Percentiles rank a stretch among this genome's conserved stretches.
Conservation (phyloP, 2,113 vertebrate species). For the Leucopsar rothschildi region DNA sequence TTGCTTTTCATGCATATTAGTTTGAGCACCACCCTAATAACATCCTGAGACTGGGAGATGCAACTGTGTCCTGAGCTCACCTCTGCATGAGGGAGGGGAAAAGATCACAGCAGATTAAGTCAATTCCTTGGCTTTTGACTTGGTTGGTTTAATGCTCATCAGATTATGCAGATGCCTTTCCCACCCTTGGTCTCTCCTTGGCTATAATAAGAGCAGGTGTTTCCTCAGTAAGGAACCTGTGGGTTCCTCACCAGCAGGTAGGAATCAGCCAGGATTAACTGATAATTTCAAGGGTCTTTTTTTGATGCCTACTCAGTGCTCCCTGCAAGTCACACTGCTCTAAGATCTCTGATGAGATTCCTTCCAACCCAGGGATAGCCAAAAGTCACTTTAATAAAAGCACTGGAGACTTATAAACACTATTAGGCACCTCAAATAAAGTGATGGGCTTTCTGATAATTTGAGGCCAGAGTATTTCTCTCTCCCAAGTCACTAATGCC, state of each 20-base stretch:
- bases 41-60: neutral
- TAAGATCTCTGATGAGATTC: neutral
- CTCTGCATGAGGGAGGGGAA: neutral
- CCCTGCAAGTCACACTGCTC: neutral
- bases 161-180: constrained; percentile 36
- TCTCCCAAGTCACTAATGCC: neutral
- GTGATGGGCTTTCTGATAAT: neutral
- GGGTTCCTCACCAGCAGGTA: neutral
- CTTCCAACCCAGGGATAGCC: neutral
- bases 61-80: constrained; percentile 19
- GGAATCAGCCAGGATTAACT: neutral
- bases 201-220: neutral
- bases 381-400: neutral
- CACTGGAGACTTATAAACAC: neutral
- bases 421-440: neutral
- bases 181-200: neutral
- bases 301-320: neutral
- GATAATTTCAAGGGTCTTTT: neutral
- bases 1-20: neutral
- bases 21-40: neutral
- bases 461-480: neutral
- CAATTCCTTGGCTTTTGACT: constrained; percentile 40
- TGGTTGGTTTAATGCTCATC: constrained; percentile 27
- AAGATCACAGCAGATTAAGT: constrained; percentile 31
- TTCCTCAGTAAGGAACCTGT: constrained; percentile 17